Evolutionary conservation across 2,888 invertebrate species (phyloP).

Genomic region (Meiosimyza decipiens): DNA sequence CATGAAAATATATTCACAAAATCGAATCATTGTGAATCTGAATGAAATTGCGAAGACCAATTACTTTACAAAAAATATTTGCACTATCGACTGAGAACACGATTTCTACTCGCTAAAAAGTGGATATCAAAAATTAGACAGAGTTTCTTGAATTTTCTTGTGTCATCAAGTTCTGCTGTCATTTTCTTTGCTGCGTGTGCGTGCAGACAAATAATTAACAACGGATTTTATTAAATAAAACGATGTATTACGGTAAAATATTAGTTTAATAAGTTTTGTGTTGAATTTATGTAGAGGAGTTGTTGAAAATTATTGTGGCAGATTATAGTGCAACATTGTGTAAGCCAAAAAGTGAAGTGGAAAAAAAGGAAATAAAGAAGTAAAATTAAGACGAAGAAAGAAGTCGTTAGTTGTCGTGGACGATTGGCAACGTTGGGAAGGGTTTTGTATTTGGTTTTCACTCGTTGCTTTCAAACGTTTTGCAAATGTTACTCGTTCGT

Average conservation of each 20-base stretch:
- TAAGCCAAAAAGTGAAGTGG: background rate
- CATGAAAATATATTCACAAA: too few relatives aligned
- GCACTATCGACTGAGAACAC: too few relatives aligned
- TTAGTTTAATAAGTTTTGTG: background rate
- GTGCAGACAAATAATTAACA: background rate
- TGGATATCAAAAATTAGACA: background rate
- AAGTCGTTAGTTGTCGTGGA: background rate
- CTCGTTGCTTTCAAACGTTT: conserved; percentile 27
- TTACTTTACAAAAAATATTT: too few relatives aligned
- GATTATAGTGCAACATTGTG: too few relatives aligned
- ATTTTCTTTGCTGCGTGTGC: background rate
- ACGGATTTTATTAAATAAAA: background rate
- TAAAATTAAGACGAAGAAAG: background rate
- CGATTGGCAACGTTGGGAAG: conserved; percentile 25
- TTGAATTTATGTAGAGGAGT: background rate
- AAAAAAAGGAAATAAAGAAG: background rate
- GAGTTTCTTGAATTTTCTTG: conserved; percentile 4
- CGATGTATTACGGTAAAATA: conserved; percentile 3
- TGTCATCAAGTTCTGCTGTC: conserved; percentile 1
- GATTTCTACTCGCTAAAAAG: too few relatives aligned
- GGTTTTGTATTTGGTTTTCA: conserved; percentile 1
- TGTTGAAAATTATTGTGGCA: too few relatives aligned
- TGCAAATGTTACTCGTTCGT: conserved; percentile 14
- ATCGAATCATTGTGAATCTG: too few relatives aligned
- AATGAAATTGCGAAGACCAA: too few relatives aligned